These are phyloP conservation scores for Drosophila athabasca DNA, from an alignment of 1,140 invertebrate genomes.

Conservation along the genomic window DNA sequence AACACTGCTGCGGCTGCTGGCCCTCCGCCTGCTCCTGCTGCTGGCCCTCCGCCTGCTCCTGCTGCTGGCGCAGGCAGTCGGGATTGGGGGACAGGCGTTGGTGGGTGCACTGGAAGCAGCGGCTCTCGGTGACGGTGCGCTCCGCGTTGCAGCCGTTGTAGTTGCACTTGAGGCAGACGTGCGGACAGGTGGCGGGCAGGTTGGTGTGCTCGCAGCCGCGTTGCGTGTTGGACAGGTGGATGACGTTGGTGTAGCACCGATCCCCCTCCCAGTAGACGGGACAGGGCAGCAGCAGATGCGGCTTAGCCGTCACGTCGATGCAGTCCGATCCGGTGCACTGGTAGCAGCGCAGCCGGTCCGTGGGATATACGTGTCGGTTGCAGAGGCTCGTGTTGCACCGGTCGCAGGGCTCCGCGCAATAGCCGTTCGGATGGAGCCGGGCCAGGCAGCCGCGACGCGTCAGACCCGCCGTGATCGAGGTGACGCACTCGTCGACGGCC, in stretches of 20 bases:
- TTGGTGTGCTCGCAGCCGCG: conserved; percentile 70
- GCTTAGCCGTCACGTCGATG: conserved; percentile 57
- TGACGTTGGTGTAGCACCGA: conserved; percentile 72
- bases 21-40: conserved; percentile 14
- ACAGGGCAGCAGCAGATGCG: conserved; percentile 59
- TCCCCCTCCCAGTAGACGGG: conserved; percentile 60
- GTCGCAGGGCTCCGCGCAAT: conserved; percentile 70
- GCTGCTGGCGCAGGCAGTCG: conserved; percentile 56
- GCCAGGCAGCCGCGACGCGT: conserved; percentile 68
- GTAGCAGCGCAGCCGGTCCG: conserved; percentile 67
- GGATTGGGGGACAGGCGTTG: conserved; percentile 42
- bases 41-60: conserved; percentile 5
- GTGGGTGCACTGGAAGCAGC: conserved; percentile 62
- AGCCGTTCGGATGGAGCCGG: conserved; percentile 60
- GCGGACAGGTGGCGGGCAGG: conserved; percentile 53
- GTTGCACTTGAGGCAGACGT: conserved; percentile 78
- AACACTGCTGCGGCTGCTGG: conserved; percentile 12
- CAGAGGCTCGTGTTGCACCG: conserved; percentile 67
- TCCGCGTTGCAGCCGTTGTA: conserved; percentile 73
- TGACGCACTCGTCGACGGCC: conserved; percentile 58
- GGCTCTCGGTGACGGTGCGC: conserved; percentile 53
- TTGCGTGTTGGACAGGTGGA: conserved; percentile 58
- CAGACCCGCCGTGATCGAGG: conserved; percentile 60
- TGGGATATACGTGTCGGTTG: conserved; percentile 69
- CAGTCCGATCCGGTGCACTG: conserved; percentile 67